Base-by-base conservation (phyloP, 2,797 vertebrate species). In the Urocyon cinereoargenteus region DNA sequence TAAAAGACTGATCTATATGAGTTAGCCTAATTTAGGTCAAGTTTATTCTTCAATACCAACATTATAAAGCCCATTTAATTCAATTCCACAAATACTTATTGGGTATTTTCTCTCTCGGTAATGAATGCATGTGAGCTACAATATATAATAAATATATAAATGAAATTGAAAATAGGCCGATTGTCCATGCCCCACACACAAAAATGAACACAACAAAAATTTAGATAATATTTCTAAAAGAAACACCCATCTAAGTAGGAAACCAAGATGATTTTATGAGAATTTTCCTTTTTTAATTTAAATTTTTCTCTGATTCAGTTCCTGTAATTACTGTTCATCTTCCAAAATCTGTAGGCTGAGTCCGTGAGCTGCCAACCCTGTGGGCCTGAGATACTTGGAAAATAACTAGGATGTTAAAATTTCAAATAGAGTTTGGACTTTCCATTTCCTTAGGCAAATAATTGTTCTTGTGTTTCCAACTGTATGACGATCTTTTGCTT, bases 401-500 rank as follows among this genome's bases (percentile, higher is more conserved):
- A 90, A 15, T 36, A 84, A 61, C 5, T 89, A 66, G 40, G 40
- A 70, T 84, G 75, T 78, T 94, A 86, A 93, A 87, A 64, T 95
- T 95, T 97, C 89, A 96, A 59, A 90, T 59, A 89, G n/a, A 88
- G 26, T 66, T 78, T 72, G 86, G 15, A 93, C 12, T 12, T 77
- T 91, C 11, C 4, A 49, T 82, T 81, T 97, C 89, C 77, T 91
- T 96, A 81, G 31, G 31, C 49, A 84, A 96, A 89, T 83, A 55
- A 64, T 85, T 86, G 45, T 66, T 95, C 66, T n/a, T 86, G 9
- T 45, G 21, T 87, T 93, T 45, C 83, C 83, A 91, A 31, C 31
- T 93, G 55, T 22, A 95, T 95, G 73, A 77, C 91, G 28, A 89
- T 82, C 34, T 89, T 97, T 95, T 94, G 11, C 53, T 91, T 94